Conservation (phyloP, 2,113 vertebrate genomes). For the Pseudorectes ferrugineus region DNA sequence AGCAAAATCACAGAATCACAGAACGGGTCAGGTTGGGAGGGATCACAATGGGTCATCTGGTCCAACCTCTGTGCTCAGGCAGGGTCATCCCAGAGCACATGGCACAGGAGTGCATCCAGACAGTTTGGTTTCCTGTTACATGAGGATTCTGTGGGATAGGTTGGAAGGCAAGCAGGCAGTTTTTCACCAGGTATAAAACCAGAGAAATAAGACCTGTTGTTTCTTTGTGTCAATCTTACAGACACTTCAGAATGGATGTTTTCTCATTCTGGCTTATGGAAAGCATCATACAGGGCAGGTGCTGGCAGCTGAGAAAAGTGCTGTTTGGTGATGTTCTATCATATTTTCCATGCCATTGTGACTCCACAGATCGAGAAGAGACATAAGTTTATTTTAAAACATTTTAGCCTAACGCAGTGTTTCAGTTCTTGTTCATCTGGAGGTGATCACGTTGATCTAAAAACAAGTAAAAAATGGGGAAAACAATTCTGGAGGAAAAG, state of each 20-base stretch:
- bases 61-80: neutral
- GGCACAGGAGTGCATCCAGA: neutral
- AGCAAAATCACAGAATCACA: neutral
- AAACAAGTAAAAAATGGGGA: neutral
- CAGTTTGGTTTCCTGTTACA: neutral
- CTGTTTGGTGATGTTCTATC: neutral
- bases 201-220: neutral
- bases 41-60: neutral
- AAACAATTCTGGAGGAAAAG: neutral
- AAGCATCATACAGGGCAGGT: neutral
- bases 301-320: neutral
- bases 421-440: neutral
- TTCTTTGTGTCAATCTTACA: neutral
- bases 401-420: neutral
- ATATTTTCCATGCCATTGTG: neutral
- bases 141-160: neutral
- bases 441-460: neutral
- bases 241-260: neutral
- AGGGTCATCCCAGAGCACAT: neutral
- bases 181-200: neutral
- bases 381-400: neutral
- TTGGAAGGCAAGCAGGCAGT: neutral
- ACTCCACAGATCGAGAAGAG: neutral
- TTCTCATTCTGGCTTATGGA: neutral
- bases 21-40: neutral